Conservation (phyloP, 2,797 vertebrate species). For the Antennarius maculatus region DNA sequence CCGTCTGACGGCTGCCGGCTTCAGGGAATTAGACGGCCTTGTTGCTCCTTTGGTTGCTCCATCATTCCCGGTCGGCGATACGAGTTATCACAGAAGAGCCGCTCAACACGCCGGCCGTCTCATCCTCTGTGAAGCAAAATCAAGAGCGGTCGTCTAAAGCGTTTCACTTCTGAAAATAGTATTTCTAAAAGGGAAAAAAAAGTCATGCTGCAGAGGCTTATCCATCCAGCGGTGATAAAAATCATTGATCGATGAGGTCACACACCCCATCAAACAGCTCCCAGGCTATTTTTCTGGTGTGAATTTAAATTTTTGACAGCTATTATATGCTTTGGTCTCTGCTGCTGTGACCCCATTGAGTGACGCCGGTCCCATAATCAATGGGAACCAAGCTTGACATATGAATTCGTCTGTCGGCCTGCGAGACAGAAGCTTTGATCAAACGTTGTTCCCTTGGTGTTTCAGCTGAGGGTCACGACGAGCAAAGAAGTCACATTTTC, state of each 20-base stretch:
- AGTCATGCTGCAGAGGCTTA: background rate
- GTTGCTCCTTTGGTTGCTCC: slow-evolving; percentile 30
- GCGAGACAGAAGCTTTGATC: slow-evolving; percentile 22
- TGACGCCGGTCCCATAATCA: slow-evolving; percentile 54
- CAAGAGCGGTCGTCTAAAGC: slow-evolving; percentile 14
- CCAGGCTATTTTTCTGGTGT: slow-evolving; percentile 28
- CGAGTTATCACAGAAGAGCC: slow-evolving; percentile 13
- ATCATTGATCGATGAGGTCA: slow-evolving; percentile 43
- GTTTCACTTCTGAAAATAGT: slow-evolving; percentile 17
- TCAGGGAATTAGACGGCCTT: slow-evolving; percentile 20
- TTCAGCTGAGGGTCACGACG: slow-evolving; percentile 26
- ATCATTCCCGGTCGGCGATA: slow-evolving; percentile 11
- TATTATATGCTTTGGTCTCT: slow-evolving; percentile 55
- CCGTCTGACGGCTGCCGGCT: slow-evolving; percentile 19
- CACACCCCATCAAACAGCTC: slow-evolving; percentile 38
- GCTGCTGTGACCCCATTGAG: slow-evolving; percentile 44
- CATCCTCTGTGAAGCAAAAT: slow-evolving; percentile 10
- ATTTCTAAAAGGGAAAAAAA: slow-evolving; percentile 6
- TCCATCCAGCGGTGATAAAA: background rate
- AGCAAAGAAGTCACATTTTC: slow-evolving; percentile 10
- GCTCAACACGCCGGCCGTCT: slow-evolving; percentile 4
- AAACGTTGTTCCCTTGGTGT: slow-evolving; percentile 34
- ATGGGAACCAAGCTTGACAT: slow-evolving; percentile 58
- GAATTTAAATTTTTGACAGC: slow-evolving; percentile 50
- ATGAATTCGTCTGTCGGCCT: slow-evolving; percentile 44